Percentiles rank a stretch among this genome's conserved stretches.
phyloP scores from a whole-genome alignment of 2,113 vertebrate genomes.

The Taurulus bubalis region DNA sequence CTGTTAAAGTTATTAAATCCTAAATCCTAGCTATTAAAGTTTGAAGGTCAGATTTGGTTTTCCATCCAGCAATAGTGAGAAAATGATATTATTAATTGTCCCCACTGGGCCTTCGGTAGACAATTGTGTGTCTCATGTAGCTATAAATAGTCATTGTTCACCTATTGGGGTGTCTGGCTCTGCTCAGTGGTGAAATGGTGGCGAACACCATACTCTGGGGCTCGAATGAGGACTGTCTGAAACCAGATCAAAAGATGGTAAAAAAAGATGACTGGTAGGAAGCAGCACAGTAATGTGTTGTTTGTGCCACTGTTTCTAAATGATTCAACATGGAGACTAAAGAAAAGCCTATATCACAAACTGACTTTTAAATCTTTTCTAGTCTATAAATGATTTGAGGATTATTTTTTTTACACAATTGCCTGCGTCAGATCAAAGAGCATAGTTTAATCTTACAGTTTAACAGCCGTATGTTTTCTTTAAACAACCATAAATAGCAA shows the following conservation, averaged over 20 bases:
- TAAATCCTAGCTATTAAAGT: slow-evolving; percentile 10
- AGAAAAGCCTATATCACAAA: not conserved
- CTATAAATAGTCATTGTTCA: slow-evolving; percentile 59
- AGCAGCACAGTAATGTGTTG: slow-evolving; percentile 9
- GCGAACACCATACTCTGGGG: slow-evolving; percentile 8
- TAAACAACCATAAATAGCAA: not conserved
- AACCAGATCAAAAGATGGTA: slow-evolving; percentile 53
- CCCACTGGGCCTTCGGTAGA: not conserved
- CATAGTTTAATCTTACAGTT: not conserved
- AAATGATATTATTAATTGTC: not conserved
- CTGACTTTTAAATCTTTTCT: slow-evolving; percentile 1
- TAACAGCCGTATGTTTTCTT: not conserved
- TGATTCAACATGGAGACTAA: slow-evolving; percentile 5
- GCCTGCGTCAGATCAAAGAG: not conserved
- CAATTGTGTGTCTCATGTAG: slow-evolving; percentile 35
- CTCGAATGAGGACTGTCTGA: slow-evolving; percentile 59
- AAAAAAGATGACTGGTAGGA: not conserved
- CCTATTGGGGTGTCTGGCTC: slow-evolving; percentile 38
- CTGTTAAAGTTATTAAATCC: too few relatives aligned
- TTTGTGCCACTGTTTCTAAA: slow-evolving; percentile 29
- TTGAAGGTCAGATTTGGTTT: not conserved
- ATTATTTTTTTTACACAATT: not conserved
- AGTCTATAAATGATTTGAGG: not conserved
- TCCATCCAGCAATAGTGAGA: not conserved
- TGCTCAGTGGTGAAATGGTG: slow-evolving; percentile 36